These are phyloP conservation scores for Tyria jacobaeae DNA, from an alignment of 2,888 invertebrate genomes.

Conservation along the genomic window DNA sequence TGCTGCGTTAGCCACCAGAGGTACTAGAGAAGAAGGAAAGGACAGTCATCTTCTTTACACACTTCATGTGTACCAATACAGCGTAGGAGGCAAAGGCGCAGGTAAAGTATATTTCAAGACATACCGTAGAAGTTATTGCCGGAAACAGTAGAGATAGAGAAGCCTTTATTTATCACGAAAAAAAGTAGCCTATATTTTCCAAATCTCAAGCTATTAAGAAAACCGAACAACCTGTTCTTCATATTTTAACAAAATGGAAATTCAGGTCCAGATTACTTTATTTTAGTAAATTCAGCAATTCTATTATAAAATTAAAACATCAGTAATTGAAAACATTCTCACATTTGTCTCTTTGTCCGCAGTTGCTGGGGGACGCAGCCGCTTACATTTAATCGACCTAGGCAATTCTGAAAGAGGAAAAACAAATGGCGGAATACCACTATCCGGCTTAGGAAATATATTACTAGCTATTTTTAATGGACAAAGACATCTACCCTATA, in stretches of 20 bases:
- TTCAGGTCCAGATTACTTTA: too few relatives aligned
- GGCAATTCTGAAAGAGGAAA: slow-evolving; percentile 97
- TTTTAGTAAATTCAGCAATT: neutral
- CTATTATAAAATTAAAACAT: neutral
- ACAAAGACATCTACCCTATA: slow-evolving; percentile 98
- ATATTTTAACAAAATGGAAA: neutral
- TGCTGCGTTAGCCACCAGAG: slow-evolving; percentile 94
- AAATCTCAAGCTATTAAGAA: too few relatives aligned
- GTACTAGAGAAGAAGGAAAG: slow-evolving; percentile 90
- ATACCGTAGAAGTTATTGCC: too few relatives aligned
- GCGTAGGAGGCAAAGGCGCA: slow-evolving; percentile 96
- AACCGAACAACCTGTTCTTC: too few relatives aligned
- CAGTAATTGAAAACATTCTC: neutral
- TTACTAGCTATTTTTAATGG: slow-evolving; percentile 98
- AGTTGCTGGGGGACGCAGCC: slow-evolving; percentile 98
- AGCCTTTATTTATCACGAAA: neutral
- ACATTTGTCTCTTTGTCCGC: slow-evolving; percentile 62
- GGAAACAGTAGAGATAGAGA: too few relatives aligned
- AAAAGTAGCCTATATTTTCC: neutral
- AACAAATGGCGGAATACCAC: slow-evolving; percentile 94
- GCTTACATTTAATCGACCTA: slow-evolving; percentile 98
- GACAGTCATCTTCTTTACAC: slow-evolving; percentile 98
- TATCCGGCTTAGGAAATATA: slow-evolving; percentile 98
- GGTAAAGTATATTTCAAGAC: slow-evolving; percentile 80
- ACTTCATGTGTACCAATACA: slow-evolving; percentile 98